Base-by-base conservation (phyloP, 2,797 vertebrate genomes). In the Alca torda region DNA sequence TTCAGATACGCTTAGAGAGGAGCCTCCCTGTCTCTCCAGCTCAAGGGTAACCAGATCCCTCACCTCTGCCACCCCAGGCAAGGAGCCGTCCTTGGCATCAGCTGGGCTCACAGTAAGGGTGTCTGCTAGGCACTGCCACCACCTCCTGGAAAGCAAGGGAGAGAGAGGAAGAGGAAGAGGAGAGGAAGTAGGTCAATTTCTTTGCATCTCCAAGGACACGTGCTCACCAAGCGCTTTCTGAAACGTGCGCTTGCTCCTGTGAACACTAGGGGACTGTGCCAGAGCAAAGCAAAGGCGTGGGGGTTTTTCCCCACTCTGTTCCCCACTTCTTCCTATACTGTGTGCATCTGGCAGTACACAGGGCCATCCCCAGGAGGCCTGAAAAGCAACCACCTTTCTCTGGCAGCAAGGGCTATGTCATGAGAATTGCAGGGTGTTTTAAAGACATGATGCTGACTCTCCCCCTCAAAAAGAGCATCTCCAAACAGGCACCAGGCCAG, bases 271-370 rank as follows among this genome's bases (percentile, higher is more conserved):
- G 39, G 51, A 78, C 69, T 45, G 60, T 15, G 41, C 33, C 69
- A 24, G 41, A 51, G 10, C 67, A 84, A 56, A 87, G 67, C 53
- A 75, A 78, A 89, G 11, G 10, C 1, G 0, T 1, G 35, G 10
- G 1, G 0, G 5, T 14, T 31, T 5, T 1, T 8, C 4, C 30
- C 11, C 54, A 41, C 41, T 35, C 13, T 30, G 16, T 11, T 13
- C 77, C 41, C 31, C 37, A 30, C 51, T 70, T 74, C 46, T 39
- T 64, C 69, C 72, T 30, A 4, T 5, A 30, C 14, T 3, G 0
- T 1, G 1, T 17, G 28, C 48, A 68, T 10, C 48, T 43, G n/a
- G 41, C 2, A 2, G n/a, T 18, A 73, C 31, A 25, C 3, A 28
- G 21, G 19, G 21, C 41, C 70, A 56, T 25, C 6, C 14, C 21